Evolutionary conservation across 2,797 vertebrate genomes (phyloP).

Genomic region (Cryptoprocta ferox): DNA sequence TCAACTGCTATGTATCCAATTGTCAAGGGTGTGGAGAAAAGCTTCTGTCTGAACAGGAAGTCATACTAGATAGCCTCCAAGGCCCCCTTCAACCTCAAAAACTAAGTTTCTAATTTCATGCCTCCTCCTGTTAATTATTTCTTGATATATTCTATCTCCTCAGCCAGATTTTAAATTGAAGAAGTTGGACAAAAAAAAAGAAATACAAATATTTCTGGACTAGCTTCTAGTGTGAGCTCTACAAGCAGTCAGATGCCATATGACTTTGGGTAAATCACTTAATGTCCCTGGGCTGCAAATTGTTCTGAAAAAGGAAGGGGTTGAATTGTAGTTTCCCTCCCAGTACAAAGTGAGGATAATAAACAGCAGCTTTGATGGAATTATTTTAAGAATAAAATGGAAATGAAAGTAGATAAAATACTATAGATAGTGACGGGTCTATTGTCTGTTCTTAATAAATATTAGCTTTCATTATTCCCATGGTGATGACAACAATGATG

Average conservation of each 20-base stretch:
- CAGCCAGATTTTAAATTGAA: conserved; percentile 43
- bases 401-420: not conserved
- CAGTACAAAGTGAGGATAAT: not conserved
- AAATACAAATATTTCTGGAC: not conserved
- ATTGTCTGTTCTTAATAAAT: not conserved
- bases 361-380: not conserved
- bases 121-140: conserved; percentile 8
- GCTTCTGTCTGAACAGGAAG: not conserved
- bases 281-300: not conserved
- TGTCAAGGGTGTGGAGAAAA: not conserved
- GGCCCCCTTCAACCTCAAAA: not conserved
- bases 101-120: conserved; percentile 15
- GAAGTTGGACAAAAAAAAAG: not conserved
- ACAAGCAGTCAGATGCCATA: not conserved
- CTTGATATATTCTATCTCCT: not conserved
- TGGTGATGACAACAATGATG: not conserved
- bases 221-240: not conserved
- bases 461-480: not conserved
- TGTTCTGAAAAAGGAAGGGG: not conserved
- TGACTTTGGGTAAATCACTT: not conserved
- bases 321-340: not conserved
- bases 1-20: not conserved
- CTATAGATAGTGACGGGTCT: not conserved
- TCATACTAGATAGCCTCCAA: not conserved
- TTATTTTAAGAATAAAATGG: not conserved